Evolutionary conservation across 2,888 invertebrate species (phyloP).

Genomic region (Drosophila antonietae): DNA sequence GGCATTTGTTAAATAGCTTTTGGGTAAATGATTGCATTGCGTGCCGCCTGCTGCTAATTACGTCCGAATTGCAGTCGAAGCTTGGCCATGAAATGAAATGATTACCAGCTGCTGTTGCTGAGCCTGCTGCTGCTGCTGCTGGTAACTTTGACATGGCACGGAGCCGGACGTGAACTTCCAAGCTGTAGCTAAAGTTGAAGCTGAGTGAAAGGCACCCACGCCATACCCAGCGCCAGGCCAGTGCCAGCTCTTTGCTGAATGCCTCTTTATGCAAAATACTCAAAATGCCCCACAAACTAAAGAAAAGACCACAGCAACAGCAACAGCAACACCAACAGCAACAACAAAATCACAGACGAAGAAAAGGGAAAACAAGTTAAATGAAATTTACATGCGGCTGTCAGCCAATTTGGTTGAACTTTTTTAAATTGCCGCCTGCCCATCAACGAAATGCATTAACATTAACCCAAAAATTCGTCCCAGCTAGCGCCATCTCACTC

Average conservation of each 20-base stretch:
- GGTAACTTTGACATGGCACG: conserved; percentile 70
- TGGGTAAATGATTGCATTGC: conserved; percentile 49
- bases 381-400: conserved; percentile 73
- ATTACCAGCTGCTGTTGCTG: conserved; percentile 58
- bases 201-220: conserved; percentile 78
- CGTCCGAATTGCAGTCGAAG: conserved; percentile 52
- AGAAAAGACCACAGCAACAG: conserved; percentile 24
- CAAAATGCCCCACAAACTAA: conserved; percentile 23
- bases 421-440: conserved; percentile 67
- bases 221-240: conserved; percentile 12
- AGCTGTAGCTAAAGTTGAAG: conserved; percentile 21
- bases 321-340: conserved; percentile 15
- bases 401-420: conserved; percentile 73
- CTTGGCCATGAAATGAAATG: conserved; percentile 72
- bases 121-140: conserved; percentile 16
- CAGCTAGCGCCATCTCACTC: conserved; percentile 26
- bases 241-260: conserved; percentile 23
- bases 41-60: conserved; percentile 61
- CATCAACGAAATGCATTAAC: conserved; percentile 74
- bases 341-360: conserved; percentile 1
- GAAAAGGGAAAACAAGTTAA: conserved; percentile 71
- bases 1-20: conserved; percentile 26
- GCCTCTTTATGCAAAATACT: conserved; percentile 48
- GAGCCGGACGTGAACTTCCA: conserved; percentile 47
- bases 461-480: conserved; percentile 72